These are phyloP conservation scores for Octodon degus DNA, from an alignment of 2,113 vertebrate species.

Conservation along the genomic window DNA sequence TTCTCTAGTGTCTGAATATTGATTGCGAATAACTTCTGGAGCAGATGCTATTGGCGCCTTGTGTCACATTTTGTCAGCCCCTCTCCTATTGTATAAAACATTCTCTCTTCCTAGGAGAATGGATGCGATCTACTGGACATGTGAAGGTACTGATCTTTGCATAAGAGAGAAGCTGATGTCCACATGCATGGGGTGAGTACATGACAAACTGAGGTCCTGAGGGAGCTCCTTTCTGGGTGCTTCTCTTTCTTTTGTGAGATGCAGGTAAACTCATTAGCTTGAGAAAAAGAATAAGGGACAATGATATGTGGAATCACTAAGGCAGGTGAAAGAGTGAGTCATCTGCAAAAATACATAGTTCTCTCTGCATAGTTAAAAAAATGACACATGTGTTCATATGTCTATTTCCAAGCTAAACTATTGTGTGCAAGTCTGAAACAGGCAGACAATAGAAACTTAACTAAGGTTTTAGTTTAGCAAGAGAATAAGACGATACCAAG, in stretches of 20 bases:
- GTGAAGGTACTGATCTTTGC: not conserved
- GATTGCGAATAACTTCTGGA: not conserved
- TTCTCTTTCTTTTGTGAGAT: not conserved
- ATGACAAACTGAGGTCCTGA: not conserved
- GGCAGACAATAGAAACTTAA: conserved; percentile 13
- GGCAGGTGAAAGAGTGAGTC: not conserved
- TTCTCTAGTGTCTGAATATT: not conserved
- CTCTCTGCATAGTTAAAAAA: not conserved
- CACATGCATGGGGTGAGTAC: not conserved
- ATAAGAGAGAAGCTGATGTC: not conserved
- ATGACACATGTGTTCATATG: not conserved
- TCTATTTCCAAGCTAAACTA: not conserved
- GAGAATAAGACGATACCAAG: not conserved
- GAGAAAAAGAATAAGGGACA: not conserved
- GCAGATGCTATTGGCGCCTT: not conserved
- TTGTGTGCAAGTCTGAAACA: not conserved
- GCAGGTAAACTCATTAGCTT: not conserved
- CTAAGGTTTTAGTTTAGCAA: conserved; percentile 6
- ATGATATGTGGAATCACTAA: not conserved
- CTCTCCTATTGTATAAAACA: not conserved
- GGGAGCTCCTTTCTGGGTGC: not conserved
- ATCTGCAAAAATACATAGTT: not conserved
- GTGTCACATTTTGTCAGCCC: not conserved
- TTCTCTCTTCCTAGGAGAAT: not conserved
- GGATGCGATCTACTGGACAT: not conserved